Base-by-base conservation (phyloP, 2,113 vertebrate genomes). In the Geococcyx californianus region DNA sequence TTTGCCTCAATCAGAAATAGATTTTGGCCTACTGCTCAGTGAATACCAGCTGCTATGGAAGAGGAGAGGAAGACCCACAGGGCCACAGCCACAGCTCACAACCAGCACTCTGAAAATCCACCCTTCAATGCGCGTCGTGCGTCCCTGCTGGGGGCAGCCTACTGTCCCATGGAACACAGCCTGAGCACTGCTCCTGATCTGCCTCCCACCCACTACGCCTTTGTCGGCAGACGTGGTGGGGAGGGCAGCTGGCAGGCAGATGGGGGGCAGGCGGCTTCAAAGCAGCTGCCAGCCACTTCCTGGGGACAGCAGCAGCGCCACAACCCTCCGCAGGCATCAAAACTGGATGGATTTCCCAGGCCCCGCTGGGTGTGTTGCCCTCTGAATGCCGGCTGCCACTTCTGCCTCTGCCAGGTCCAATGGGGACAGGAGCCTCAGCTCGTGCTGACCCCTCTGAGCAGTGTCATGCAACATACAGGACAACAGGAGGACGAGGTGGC, bases 101-200 rank as follows among this genome's bases (percentile, higher is more conserved):
- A 44, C 9, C 23, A 55, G 2, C 0, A 0, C 56, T 36, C 44
- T 7, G 3, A n/a, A 45, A 29, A 31, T 12, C 38, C 14, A 0
- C 16, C 18, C 8, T 69, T 13, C 45, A 15, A 5, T 6, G 19
- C 38, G 29, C 4, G 2, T 10, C 0, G 0, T 21, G 38, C 0
- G 0, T 54, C 34, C 54, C 62, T 0, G 0, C 59, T 1, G 2
- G 0, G 1, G 75, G 31, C 75, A 84, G 56, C 56, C n/a, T 66
- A 11, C 26, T 14, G 5, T 26, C 38, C 85, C 5, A 0, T 15
- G 2, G 1, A 47, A 40, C 1, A 1, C 28, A 55, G 38, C 70
- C 13, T 45, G 70, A 3, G 44, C 66, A 10, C 18, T 0, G 0
- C 26, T 73, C 68, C 80, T 2, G 0, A 45, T 69, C 64, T 1